Base-by-base conservation (phyloP, 2,797 vertebrate genomes). In the Triplophysa yarkandensis region DNA sequence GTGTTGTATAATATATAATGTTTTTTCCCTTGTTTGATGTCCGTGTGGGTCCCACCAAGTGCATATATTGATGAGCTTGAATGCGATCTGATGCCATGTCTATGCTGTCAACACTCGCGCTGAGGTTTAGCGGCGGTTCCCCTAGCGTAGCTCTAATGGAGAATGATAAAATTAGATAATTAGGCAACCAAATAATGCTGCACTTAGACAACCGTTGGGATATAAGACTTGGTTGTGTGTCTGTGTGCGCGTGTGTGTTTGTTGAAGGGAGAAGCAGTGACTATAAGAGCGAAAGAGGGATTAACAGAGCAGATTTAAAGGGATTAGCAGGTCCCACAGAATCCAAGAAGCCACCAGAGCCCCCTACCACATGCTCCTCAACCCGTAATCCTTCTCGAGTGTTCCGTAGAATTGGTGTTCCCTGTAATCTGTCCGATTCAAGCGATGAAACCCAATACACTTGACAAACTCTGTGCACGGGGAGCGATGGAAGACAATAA, bases 241-340 rank as follows among this genome's bases (percentile, higher is more conserved):
- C 6, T 74, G 21, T 36, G 19, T 74, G 21, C 36, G 19, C 21
- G 39, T 30, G 65, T 78, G 63, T 11, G 7, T 74, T 19, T 43
- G 19, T 6, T 30, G 77, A 69, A 63, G 39, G 41, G 32, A 78
- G 77, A 82, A 81, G 55, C 55, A 19, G 77, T 76, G 62, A 77
- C 85, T 83, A 85, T 66, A 81, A 82, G 68, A 81, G 77, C 82
- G 77, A 86, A 81, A 88, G 85, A 81, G 55, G 87, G 88, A 91
- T 90, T 91, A 89, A 85, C 82, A 78, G 80, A 84, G 80, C 78
- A 86, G 87, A 87, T 88, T 91, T 88, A 86, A 87, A 88, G 83
- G 87, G 89, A 91, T 91, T 90, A 91, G 81, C 84, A 83, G 84
- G 65, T 84, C 82, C 83, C 66, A 79, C 74, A 73, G 85, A 86